Base-by-base conservation (phyloP, 92 coral and sea anemone species). In the Blastomussa wellsi region DNA sequence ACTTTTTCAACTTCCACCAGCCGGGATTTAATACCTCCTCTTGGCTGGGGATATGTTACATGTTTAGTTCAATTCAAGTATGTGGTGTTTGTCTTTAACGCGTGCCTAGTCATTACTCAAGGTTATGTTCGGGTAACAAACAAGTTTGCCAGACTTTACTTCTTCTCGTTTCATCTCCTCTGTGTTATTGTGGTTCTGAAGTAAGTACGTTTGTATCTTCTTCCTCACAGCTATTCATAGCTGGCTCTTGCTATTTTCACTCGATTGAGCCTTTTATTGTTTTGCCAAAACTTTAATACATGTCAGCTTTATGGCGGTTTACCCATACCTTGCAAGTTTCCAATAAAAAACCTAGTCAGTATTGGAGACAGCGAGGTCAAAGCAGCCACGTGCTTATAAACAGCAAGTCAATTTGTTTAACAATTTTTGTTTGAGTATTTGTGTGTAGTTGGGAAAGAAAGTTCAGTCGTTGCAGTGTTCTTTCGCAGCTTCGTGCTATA, bases 171-270 rank as follows among this genome's bases (percentile, higher is more conserved):
- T 69, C 98, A 96, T 82, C 87, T 96, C 53, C 81, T 93, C 72
- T 96, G 98, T 69, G 98, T 96, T 85, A 90, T 96, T 59, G 96
- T 96, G 17, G 98, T 96, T 33, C 90, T 96, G 57, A 96, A 96
- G 98, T 96, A 90, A 92, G 98, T 94, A 48, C 12, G 8, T 39
- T 24, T 69, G 33, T 35, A 5, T 20, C 12, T 55, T 3, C 28
- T n/a, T 53, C 17, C 11, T 59, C 2, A 11, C 14, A 59, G 31
- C 66, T 3, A 24, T n/a, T n/a, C 13, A 59, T 24, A n/a, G 13
- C 12, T 59, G 10, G 32, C 32, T 59, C 3, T 29, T 59, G 14
- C 6, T n/a, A 14, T 59, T 59, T 59, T 8, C 66, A 5, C 66
- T 24, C 66, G 66, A 22, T 9, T 14, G 8, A 59, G 66, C 2